Percentiles rank a stretch among this genome's conserved stretches.
Conservation (phyloP, 2,797 vertebrate species). For the Odontamblyopus lacepedii region DNA sequence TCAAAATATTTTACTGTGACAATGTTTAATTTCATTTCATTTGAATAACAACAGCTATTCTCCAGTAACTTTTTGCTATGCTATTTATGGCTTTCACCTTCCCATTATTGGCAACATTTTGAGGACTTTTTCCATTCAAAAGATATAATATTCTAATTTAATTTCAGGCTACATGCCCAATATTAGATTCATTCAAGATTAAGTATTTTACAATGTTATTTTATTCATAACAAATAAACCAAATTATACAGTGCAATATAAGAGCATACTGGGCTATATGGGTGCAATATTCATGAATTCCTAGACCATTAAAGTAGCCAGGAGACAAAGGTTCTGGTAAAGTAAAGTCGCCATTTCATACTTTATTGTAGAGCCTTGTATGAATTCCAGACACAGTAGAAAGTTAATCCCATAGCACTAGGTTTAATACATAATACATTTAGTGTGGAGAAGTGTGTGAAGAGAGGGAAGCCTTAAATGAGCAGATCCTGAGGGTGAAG, state of each 20-base stretch:
- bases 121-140: no score
- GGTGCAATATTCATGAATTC: neutral
- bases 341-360: slow-evolving; percentile 25
- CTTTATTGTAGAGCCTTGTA: neutral
- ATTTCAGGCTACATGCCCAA: no score
- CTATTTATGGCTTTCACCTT: neutral
- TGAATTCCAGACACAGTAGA: slow-evolving; percentile 7
- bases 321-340: slow-evolving; percentile 29
- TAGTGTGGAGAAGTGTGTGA: slow-evolving; percentile 40
- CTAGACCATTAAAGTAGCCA: slow-evolving; percentile 5
- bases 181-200: no score
- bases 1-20: neutral
- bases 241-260: neutral
- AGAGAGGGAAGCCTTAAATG: slow-evolving; percentile 62
- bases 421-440: slow-evolving; percentile 36
- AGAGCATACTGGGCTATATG: neutral
- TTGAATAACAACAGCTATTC: neutral
- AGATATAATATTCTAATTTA: no score
- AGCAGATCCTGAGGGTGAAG: slow-evolving; percentile 56
- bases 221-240: neutral
- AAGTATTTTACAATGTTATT: neutral
- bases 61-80: neutral
- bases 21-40: no score
- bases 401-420: slow-evolving; percentile 34
- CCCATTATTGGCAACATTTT: no score